Evolutionary conservation across 2,113 vertebrate genomes (phyloP).

Genomic region (Aegotheles bennettii): DNA sequence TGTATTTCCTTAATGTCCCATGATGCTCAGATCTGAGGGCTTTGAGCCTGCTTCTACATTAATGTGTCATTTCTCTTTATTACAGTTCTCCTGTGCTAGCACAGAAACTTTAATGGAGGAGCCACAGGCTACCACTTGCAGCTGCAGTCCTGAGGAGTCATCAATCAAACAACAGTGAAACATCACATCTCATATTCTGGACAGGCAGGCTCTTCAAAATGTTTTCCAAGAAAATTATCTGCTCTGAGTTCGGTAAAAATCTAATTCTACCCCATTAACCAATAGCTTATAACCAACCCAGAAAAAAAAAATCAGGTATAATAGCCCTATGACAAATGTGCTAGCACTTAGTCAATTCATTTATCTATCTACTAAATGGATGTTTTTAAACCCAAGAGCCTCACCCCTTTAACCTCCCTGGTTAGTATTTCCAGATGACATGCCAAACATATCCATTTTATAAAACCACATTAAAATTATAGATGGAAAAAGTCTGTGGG

Average conservation of each 20-base stretch:
- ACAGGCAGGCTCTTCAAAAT: constrained; percentile 20
- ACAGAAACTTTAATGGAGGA: background rate
- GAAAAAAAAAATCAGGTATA: background rate
- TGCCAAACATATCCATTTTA: background rate
- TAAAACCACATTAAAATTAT: constrained; percentile 25
- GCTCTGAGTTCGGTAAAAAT: constrained; percentile 49
- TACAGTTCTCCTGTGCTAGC: background rate
- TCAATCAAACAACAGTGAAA: constrained; percentile 13
- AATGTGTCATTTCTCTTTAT: background rate
- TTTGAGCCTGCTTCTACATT: background rate
- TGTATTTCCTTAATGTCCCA: background rate
- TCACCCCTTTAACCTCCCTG: constrained; percentile 24
- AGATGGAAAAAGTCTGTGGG: background rate
- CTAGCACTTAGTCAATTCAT: constrained; percentile 11
- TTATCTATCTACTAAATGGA: constrained; percentile 8
- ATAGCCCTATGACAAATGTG: constrained; percentile 34
- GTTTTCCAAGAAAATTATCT: constrained; percentile 58
- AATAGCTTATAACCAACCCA: background rate
- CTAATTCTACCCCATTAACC: constrained; percentile 51
- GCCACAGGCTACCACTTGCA: constrained; percentile 43
- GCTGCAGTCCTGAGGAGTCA: background rate
- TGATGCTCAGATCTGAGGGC: background rate
- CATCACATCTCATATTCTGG: constrained; percentile 1
- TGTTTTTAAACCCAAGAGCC: background rate
- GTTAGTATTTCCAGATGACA: constrained; percentile 20